Evolutionary conservation across 2,113 vertebrate genomes (phyloP), one percentile per base, ranked within the genome.

Genomic region (Anarhynchus alexandrinus): DNA sequence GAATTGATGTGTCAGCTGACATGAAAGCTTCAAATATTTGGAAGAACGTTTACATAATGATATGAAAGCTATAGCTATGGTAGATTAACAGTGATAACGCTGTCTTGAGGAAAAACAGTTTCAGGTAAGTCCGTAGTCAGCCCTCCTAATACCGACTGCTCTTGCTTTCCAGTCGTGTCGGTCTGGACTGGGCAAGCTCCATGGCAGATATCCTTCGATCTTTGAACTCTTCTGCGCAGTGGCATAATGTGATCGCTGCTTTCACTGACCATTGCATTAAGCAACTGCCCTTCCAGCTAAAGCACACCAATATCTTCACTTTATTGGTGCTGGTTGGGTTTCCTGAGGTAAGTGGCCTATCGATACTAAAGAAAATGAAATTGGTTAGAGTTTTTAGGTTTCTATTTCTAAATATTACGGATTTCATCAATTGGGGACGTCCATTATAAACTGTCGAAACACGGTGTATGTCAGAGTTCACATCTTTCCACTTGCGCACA

Each of bases 281-380:
- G 90, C 99, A 99, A 94, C 98, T 99, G 86, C 99, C 99, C 6
- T 98, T 98, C 92, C 98, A 98, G 86, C 98, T 99, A 17, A 99
- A 99, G 92, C 99, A 99, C 96, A 99, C 99, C 97, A 99, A 99
- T 97, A 98, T 99, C 97, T 99, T 99, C 97, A 99, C 99, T 15
- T 96, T 99, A 73, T 92, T 99, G 69, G 99, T 99, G 83, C 98
- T 99, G 36, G 99, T 99, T 73, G 99, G 99, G 90, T 99, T 99
- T 95, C 99, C 99, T 42, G 99, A 99, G 99, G 99, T 99, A 96
- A 51, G 70, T 34, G 52, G 5, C 27, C 51, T 87, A 1, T 20
- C 0, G 2, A 34, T 62, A 59, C 27, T 79, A 43, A 69, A 79
- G 73, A 52, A 80, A 61, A 22, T 1, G 0, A 32, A 83, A 42